Percentiles rank a stretch among this genome's conserved stretches.
Evolutionary conservation across 30 jellyfish, hydroid and myxozoan species (phyloP).

Genomic region (Chironex yamaguchii): DNA sequence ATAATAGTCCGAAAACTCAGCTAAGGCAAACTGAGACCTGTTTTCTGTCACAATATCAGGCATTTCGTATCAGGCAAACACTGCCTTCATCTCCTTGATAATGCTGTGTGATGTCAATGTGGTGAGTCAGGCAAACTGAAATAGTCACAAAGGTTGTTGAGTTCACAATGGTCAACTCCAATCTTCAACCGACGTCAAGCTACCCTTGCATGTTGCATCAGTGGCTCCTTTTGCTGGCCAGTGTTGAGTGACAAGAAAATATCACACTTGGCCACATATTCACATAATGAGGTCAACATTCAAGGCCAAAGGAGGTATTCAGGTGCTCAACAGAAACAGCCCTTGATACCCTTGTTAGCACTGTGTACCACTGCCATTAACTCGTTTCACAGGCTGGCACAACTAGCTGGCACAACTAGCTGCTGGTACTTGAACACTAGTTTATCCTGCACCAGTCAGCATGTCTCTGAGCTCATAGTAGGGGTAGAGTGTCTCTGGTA

Average conservation of each 20-base stretch:
- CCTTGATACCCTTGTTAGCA: constrained; percentile 3
- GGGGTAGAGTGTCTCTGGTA: constrained; percentile 6
- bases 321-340: constrained; percentile 17
- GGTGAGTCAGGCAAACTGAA: constrained; percentile 11
- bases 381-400: constrained; percentile 24
- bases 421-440: constrained; percentile 24
- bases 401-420: constrained; percentile 35
- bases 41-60: constrained; percentile 23
- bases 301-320: constrained; percentile 20
- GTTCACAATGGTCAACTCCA: constrained; percentile 31
- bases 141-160: constrained; percentile 7
- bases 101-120: constrained; percentile 11
- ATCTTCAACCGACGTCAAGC: constrained; percentile 17
- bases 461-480: constrained; percentile 8
- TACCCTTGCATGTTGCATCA: constrained; percentile 9
- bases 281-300: not conserved
- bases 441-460: constrained; percentile 7
- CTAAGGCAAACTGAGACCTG: constrained; percentile 11
- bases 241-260: constrained; percentile 14
- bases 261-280: constrained; percentile 26
- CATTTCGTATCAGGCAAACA: constrained; percentile 15
- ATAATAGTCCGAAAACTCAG: constrained; percentile 5
- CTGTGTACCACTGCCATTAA: constrained; percentile 30
- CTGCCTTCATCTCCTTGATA: constrained; percentile 12
- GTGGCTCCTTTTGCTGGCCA: constrained; percentile 6